Evolutionary conservation across 1,140 invertebrate genomes (phyloP).

Genomic region (Bilobella aurantiaca): DNA sequence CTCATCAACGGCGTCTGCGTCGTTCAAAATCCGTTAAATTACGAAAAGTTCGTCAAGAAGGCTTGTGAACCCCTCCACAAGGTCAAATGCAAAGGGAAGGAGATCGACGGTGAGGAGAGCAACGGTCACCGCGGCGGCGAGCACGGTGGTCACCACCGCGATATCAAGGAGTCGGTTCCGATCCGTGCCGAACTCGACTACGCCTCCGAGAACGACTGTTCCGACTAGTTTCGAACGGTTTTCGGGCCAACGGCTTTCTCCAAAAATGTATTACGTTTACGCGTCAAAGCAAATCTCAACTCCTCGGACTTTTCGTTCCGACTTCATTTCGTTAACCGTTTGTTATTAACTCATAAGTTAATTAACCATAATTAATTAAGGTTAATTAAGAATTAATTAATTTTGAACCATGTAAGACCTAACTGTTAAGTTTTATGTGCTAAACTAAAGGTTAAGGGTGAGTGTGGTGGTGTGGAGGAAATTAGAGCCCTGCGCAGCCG

Average conservation of each 20-base stretch:
- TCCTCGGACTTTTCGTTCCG: not conserved
- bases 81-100: not conserved
- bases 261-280: no score
- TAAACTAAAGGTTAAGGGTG: no score
- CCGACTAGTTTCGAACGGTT: not conserved
- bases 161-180: not conserved
- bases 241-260: not conserved
- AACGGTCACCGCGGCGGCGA: not conserved
- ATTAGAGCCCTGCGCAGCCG: no score
- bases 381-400: no score
- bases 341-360: no score
- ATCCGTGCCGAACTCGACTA: not conserved
- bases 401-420: no score
- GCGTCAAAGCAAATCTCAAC: not conserved
- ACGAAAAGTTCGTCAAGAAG: constrained; percentile 10
- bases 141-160: not conserved
- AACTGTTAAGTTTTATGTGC: no score
- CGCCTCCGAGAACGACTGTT: not conserved
- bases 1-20: constrained; percentile 87
- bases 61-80: not conserved
- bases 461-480: no score
- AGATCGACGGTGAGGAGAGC: not conserved
- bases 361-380: no score
- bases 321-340: not conserved
- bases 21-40: constrained; percentile 42